Base-by-base conservation (phyloP, 2,797 vertebrate species). In the Heterohyrax brucei region DNA sequence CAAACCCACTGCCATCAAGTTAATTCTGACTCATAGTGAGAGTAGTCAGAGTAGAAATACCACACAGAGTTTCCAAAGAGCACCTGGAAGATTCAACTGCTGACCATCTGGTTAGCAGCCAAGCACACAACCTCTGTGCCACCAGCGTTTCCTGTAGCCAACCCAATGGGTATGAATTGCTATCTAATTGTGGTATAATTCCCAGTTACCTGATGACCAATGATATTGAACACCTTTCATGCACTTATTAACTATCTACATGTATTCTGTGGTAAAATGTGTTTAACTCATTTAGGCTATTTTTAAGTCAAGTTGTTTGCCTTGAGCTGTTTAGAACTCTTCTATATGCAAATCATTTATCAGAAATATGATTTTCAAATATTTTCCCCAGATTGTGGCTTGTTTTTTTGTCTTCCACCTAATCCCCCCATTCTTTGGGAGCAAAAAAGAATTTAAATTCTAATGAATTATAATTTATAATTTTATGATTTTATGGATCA, bases 401-500 rank as follows among this genome's bases (percentile, higher is more conserved):
- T 75, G 59, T 61, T 28, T 84, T 88, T 61, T 64, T 13, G 4
- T 21, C 64, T 72, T 78, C 39, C 39, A 39, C 39, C 39, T 39
- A 39, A 39, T 39, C 39, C 39, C 39, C 39, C 39, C 39, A 39
- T 39, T 21, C 64, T 72, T 78, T 85, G 85, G 78, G 85, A 73
- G 18, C 56, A 79, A 56, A 95, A 83, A 92, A 73, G 18, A 1
- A 64, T 66, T 85, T 93, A n/a, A 70, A 86, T 83, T 72, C 77
- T 77, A 16, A 53, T 77, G 18, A 72, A 53, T 30, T 92, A 10
- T 53, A 76, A 13, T 33, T 90, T 85, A 62, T n/a, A 50, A 53
- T 33, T 81, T 70, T 62, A 78, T 88, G 61, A 16, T 88, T 88
- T 88, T 59, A 16, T 53, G 61, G 10, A 30, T 21, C 21, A 44